phyloP scores from a whole-genome alignment of 2,797 vertebrate genomes.

The Gorsachius magnificus region DNA sequence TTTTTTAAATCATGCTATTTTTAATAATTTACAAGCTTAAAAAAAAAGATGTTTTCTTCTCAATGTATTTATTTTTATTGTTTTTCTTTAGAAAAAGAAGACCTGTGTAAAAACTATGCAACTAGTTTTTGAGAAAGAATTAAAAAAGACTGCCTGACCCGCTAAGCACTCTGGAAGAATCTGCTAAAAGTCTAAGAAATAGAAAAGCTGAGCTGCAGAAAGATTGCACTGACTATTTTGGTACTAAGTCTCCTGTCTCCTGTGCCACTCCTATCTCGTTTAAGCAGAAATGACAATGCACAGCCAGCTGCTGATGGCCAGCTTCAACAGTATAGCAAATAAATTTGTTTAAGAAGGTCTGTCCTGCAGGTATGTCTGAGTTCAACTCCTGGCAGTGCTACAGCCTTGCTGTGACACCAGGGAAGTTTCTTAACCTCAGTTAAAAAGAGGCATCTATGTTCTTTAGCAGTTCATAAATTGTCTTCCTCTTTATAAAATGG shows the following conservation, averaged over 20 bases:
- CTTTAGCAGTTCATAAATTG: not conserved
- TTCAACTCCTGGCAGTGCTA: not conserved
- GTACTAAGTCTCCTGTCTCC: not conserved
- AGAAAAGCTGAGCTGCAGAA: not conserved
- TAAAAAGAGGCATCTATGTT: not conserved
- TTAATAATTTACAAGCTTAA: not conserved
- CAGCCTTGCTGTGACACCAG: not conserved
- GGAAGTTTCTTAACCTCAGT: not conserved
- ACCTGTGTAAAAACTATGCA: not conserved
- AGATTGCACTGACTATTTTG: not conserved
- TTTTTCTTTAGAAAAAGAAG: not conserved
- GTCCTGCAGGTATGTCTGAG: not conserved
- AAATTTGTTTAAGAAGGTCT: not conserved
- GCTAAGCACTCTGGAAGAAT: not conserved
- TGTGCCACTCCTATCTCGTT: not conserved
- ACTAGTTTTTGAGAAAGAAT: not conserved
- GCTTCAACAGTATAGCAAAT: not conserved
- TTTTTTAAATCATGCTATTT: not conserved
- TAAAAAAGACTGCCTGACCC: slow-evolving; percentile 4
- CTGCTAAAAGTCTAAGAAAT: not conserved
- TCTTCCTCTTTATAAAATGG: not conserved
- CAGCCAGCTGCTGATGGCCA: not conserved
- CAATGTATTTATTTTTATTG: not conserved
- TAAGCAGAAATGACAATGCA: slow-evolving; percentile 14
- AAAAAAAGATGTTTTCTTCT: not conserved